Base-by-base conservation (phyloP, 2,888 invertebrate species). In the Steromphala cineraria region DNA sequence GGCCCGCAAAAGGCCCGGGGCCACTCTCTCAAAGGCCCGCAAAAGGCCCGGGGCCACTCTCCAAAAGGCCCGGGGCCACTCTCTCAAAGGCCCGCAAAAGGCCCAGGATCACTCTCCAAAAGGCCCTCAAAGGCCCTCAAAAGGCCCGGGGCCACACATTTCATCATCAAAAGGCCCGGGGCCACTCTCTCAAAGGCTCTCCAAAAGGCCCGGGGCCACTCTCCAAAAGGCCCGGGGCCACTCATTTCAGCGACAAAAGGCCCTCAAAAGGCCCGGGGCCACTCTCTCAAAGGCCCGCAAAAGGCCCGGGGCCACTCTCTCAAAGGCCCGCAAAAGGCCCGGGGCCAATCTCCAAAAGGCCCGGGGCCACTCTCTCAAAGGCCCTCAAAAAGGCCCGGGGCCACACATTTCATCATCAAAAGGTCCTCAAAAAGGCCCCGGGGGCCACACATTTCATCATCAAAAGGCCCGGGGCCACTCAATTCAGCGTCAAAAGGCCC, bases 191-290 rank as follows among this genome's bases (percentile, higher is more conserved):
- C 67, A 24, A 28, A 19, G 67, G 19, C 13, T 5, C 71, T 17
- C n/a, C 21, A n/a, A 55, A n/a, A 21, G n/a, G 55, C 21, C 55
- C 55, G 19, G 19, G 55, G n/a, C 19, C n/a, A n/a, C 21, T 55
- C 21, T 55, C 19, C n/a, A 56, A 24, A 24, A 24, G 56, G 56
- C 21, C 21, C 21, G 56, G 21, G 56, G 19, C 24, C 24, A 5
- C 15, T 24, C 85, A 0, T 86, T 79, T 78, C 84, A 84, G 17
- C 83, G 52, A 81, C 84, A 56, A 55, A 28, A 31, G 7, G 36
- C 10, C 31, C 31, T 7, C 7, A 28, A 31, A 19, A 56, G 21
- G 56, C 24, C 21, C 24, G 21, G 21, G 19, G 21, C 21, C 21
- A 10, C 8, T 56, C n/a, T n/a, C 7, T 17, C n/a, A 4, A 7